A percentile compares a stretch with the other conserved stretches of the same genome.
Evolutionary conservation across 2,113 vertebrate genomes (phyloP).

Genomic region (Setophaga coronata): DNA sequence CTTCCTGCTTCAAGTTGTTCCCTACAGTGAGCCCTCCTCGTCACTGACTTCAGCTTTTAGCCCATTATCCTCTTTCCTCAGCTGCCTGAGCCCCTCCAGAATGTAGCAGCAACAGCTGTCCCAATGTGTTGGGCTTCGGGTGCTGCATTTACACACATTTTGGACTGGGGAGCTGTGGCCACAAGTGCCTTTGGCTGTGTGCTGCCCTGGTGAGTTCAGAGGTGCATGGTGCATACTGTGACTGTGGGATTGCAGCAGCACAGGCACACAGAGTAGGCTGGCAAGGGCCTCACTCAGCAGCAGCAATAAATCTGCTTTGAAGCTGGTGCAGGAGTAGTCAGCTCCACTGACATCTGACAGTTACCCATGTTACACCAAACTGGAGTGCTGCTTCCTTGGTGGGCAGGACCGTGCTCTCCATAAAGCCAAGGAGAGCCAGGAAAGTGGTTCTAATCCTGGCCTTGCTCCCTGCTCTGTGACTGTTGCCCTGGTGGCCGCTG

Average conservation of each 20-base stretch:
- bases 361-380: not conserved
- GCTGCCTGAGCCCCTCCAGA: not conserved
- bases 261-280: not conserved
- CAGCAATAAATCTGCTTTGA: not conserved
- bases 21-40: not conserved
- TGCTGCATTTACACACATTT: rapidly evolving
- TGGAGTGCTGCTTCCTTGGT: not conserved
- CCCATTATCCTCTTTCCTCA: not conserved
- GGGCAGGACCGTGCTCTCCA: not conserved
- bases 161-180: not conserved
- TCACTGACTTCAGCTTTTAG: not conserved
- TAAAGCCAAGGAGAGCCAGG: not conserved
- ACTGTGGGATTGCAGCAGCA: not conserved
- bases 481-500: not conserved
- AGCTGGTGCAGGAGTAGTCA: not conserved
- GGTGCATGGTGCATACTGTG: rapidly evolving
- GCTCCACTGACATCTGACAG: not conserved
- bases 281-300: not conserved
- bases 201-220: rapidly evolving
- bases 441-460: not conserved
- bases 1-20: not conserved
- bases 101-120: not conserved
- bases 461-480: not conserved
- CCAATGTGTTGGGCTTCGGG: rapidly evolving
- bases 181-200: not conserved